Evolutionary conservation across 2,797 vertebrate species (phyloP), one percentile per base, ranked within the genome.

Genomic region (Lophotriccus pileatus): DNA sequence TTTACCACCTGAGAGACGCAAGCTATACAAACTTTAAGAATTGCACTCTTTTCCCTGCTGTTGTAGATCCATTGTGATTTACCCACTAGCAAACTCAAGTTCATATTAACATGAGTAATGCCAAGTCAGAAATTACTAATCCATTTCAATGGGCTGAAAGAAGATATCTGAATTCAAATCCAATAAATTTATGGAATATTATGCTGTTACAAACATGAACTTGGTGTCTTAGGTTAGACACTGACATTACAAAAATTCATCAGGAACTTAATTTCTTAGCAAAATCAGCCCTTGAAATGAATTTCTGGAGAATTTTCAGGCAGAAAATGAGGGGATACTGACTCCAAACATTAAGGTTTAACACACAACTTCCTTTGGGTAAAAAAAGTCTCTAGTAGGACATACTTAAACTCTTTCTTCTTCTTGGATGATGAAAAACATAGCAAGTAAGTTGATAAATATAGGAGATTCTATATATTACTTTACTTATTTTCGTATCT

Each of bases 121-220:
- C 11, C 22, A 32, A 78, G 34, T n/a, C 19, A 78, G 58, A 55
- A 89, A 64, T 34, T 67, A 59, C 9, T 90, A 5, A 43, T 39
- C 13, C 17, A 22, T 68, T 81, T 47, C 5, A 41, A 34, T 1
- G 2, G 1, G 1, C 5, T 1, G 1, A 22, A 60, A 72, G 25
- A 50, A 67, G 10, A 44, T 37, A 58, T 56, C 21, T 50, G 12
- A 74, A 49, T 78, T 90, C 5, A 68, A 68, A 58, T 28, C 12
- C 24, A 75, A 27, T 58, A 63, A 50, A 52, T 8, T 30, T 81
- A 64, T 32, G 28, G 7, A 1, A 50, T 25, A 56, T 36, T 78
- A 22, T 81, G 17, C 28, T 56, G 10, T 62, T 77, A 30, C 4
- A 13, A 6, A 30, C 60, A 25, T 44, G 32, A 84, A 77, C 67